Evolutionary conservation across 2,113 vertebrate species (phyloP), one percentile per base, ranked within the genome.

Genomic region (Cinclus cinclus): DNA sequence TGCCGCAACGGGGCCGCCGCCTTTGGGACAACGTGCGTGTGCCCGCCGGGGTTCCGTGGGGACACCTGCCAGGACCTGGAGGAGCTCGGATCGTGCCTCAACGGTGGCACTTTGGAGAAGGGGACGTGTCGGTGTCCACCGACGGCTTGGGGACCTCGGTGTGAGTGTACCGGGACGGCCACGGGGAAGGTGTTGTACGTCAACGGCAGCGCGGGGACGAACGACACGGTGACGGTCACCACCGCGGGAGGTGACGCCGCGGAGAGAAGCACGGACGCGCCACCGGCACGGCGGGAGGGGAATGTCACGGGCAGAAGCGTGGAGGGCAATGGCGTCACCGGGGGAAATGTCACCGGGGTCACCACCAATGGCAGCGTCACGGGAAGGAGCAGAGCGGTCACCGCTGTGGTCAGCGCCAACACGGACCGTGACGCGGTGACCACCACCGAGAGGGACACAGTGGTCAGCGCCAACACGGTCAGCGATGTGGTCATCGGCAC

Each of bases 331-430:
- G 75, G 2, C 35, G 27, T 30, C 23, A 7, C 7, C 0, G 19
- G 7, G 71, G 69, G 50, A 11, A 23, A 7, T 3, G 68, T 23
- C 49, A 24, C 15, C 11, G 2, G 1, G 47, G 30, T 16, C 37
- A 27, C 17, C 50, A 21, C 7, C 20, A 23, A 0, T 0, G 46
- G 46, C 3, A 7, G 46, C 5, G 1, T 2, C 4, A 2, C 0
- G 56, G 56, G 44, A 2, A 31, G 56, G 44, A 60, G 24, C 0
- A 21, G 0, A 20, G 2, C 5, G 0, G 44, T 49, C 27, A 20
- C n/a, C 21, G 6, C 42, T 3, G 25, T 10, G 47, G n/a, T 30
- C 49, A 39, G 9, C 0, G 6, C 20, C 46, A 28, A 2, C 25
- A 49, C 11, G 42, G 64, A 9, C 63, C 21, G 3, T 63, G 19